Conservation (phyloP, 2,113 vertebrate genomes). For the Chaetodon auriga region DNA sequence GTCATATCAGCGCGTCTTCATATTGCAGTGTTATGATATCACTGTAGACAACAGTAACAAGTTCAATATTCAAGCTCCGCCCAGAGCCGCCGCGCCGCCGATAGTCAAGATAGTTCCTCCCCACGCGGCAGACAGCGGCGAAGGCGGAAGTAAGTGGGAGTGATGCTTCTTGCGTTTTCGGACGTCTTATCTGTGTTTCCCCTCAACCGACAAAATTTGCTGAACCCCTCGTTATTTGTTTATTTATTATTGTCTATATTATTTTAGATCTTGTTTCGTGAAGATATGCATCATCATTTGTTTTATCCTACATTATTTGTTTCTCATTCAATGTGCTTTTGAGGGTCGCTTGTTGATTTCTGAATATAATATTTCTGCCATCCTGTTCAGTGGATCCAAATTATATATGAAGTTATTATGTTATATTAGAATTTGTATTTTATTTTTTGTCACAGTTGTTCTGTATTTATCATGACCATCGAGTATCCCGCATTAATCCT, state of each 20-base stretch:
- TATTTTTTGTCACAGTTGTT: neutral
- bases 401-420: neutral
- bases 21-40: conserved; percentile 79
- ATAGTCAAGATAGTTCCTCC: conserved; percentile 45
- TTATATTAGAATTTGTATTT: no score
- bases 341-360: no score
- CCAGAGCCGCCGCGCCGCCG: conserved; percentile 25
- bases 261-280: no score
- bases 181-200: neutral
- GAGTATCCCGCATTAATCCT: neutral
- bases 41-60: conserved; percentile 71
- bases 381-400: neutral
- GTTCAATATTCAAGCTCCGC: conserved; percentile 59
- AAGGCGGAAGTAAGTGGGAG: conserved; percentile 32
- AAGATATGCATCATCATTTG: neutral
- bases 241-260: no score
- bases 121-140: neutral
- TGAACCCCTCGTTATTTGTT: no score
- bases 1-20: conserved; percentile 58
- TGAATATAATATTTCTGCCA: neutral
- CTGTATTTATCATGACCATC: neutral
- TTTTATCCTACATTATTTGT: neutral
- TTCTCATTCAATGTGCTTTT: neutral
- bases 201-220: neutral
- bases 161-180: conserved; percentile 5